A percentile compares a stretch with the other conserved stretches of the same genome.
Evolutionary conservation across 2,888 invertebrate genomes (phyloP).

Genomic region (Palloptera scutellata): DNA sequence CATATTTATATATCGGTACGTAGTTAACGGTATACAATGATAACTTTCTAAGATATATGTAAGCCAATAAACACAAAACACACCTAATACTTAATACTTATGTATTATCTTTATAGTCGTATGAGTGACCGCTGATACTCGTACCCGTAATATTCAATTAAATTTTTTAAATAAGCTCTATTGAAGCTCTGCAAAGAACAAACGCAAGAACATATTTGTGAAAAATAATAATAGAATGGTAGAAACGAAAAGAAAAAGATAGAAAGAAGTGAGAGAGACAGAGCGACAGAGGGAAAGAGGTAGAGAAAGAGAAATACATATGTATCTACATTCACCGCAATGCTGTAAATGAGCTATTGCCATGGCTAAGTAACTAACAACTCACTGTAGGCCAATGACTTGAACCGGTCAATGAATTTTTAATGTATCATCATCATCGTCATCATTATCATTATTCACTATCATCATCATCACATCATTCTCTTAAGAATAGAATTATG

Average conservation of each 20-base stretch:
- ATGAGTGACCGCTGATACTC: not conserved
- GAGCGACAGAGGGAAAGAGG: too few species aligned
- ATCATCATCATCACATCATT: not conserved
- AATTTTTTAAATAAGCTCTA: not conserved
- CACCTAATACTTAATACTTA: too few species aligned
- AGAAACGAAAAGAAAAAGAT: not conserved
- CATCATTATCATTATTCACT: too few species aligned
- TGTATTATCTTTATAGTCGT: too few species aligned
- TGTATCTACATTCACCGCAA: constrained; percentile 9
- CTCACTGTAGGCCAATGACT: constrained; percentile 51
- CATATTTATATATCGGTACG: too few species aligned
- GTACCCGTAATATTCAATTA: not conserved
- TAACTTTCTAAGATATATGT: not conserved
- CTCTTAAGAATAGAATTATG: too few species aligned
- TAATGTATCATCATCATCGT: constrained; percentile 40
- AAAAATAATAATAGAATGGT: not conserved
- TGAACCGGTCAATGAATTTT: constrained; percentile 57
- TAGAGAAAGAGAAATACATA: not conserved
- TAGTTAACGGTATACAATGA: not conserved
- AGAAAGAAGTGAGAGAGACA: not conserved
- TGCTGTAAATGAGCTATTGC: not conserved
- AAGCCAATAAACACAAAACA: not conserved
- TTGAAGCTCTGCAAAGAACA: not conserved
- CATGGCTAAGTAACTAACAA: not conserved
- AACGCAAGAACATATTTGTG: not conserved